A percentile compares a stretch with the other conserved stretches of the same genome.
Evolutionary conservation across 2,797 vertebrate species (phyloP).

Genomic region (Urosaurus nigricauda): DNA sequence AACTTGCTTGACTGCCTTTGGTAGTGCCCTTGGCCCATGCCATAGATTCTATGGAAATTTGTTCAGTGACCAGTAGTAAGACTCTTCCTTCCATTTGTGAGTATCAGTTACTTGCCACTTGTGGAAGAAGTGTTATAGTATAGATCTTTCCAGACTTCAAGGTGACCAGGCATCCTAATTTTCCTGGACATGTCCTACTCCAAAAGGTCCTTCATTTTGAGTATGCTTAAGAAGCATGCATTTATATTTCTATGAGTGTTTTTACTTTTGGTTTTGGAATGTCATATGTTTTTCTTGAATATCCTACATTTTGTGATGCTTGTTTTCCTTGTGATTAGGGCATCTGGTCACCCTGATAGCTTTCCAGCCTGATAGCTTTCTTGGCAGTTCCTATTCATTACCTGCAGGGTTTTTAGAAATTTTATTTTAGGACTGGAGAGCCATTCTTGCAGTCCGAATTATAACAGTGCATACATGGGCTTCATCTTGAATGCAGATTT

Average conservation of each 20-base stretch:
- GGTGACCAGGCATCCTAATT: no score
- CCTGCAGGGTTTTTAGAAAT: no score
- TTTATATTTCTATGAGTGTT: no score
- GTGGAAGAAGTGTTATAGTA: neutral
- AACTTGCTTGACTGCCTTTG: constrained; percentile 57
- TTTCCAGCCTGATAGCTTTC: neutral
- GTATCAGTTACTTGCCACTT: neutral
- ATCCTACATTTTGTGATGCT: no score
- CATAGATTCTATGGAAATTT: constrained; percentile 16
- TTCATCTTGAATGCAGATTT: neutral
- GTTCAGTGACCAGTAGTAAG: constrained; percentile 33
- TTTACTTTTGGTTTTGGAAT: no score
- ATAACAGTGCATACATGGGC: neutral
- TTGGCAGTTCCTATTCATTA: no score
- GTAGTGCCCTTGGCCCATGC: constrained; percentile 47
- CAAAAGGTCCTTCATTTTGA: no score
- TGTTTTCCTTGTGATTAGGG: no score
- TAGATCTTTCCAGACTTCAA: neutral
- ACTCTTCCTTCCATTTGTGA: constrained; percentile 31
- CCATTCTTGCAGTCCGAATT: neutral
- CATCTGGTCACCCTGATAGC: neutral
- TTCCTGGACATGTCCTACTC: no score
- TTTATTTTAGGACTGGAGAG: neutral
- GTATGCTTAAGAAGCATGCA: no score
- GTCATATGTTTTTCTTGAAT: no score